Conservation (phyloP, 2,888 invertebrate species). For the Lypha dubia region DNA sequence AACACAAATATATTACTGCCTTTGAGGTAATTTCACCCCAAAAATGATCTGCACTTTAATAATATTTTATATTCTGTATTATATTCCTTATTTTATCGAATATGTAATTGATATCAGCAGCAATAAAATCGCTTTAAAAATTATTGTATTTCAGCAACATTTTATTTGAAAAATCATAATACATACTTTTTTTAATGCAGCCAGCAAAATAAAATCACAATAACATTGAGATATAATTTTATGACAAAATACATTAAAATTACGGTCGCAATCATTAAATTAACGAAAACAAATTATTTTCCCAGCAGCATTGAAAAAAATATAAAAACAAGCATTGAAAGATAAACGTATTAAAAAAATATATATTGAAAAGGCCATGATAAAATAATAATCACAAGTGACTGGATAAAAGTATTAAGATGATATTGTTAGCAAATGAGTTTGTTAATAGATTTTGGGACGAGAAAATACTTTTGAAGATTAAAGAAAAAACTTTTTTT, state of each 20-base stretch:
- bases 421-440: not conserved
- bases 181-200: not conserved
- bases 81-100: not conserved
- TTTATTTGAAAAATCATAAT: not conserved
- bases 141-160: not conserved
- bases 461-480: too few species aligned
- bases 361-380: not conserved
- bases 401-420: not conserved
- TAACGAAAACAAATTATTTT: conserved; percentile 2
- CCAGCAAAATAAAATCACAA: not conserved
- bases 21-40: too few species aligned
- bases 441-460: not conserved
- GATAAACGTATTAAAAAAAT: not conserved
- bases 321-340: not conserved
- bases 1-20: too few species aligned
- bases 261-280: conserved; percentile 23
- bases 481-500: too few species aligned
- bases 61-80: too few species aligned
- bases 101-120: not conserved
- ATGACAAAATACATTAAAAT: conserved; percentile 27
- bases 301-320: not conserved
- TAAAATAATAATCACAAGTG: too few species aligned
- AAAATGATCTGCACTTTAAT: too few species aligned
- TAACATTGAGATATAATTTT: conserved; percentile 13
- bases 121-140: too few species aligned